Conservation (phyloP, 2,113 vertebrate species). For the Pogonocichla stellata region DNA sequence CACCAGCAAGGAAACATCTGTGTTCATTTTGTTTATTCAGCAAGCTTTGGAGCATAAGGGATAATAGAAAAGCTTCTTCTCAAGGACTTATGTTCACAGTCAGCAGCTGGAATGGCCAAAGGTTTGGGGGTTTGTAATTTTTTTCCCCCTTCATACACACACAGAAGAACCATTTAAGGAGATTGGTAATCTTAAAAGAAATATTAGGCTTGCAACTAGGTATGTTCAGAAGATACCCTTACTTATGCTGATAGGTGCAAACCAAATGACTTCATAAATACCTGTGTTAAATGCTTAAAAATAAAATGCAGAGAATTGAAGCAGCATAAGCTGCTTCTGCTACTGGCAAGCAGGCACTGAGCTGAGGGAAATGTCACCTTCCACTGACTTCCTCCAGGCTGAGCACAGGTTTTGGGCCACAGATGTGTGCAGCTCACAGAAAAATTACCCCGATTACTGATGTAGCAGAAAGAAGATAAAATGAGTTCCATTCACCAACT, state of each 20-base stretch:
- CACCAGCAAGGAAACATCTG: constrained; percentile 52
- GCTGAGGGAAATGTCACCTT: accelerated
- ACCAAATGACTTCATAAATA: neutral
- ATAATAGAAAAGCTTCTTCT: constrained; percentile 45
- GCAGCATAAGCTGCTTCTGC: neutral
- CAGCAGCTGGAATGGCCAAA: constrained; percentile 16
- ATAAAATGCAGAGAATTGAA: neutral
- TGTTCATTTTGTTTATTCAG: constrained; percentile 47
- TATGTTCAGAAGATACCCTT: neutral
- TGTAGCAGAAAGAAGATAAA: neutral
- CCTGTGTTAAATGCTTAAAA: neutral
- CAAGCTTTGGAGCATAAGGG: constrained; percentile 4
- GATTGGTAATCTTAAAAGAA: neutral
- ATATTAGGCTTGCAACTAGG: neutral
- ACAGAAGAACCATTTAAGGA: neutral
- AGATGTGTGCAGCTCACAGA: neutral
- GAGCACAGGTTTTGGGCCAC: neutral
- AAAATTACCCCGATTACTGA: neutral
- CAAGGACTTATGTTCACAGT: neutral
- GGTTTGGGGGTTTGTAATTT: neutral
- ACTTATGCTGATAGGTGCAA: neutral
- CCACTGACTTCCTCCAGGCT: neutral
- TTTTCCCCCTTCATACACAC: neutral
- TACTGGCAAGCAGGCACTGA: accelerated
- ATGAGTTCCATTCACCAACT: neutral